Percentiles rank a stretch among this genome's conserved stretches.
Conservation (phyloP, 2,113 vertebrate genomes). For the Ivindomyrus marchei region DNA sequence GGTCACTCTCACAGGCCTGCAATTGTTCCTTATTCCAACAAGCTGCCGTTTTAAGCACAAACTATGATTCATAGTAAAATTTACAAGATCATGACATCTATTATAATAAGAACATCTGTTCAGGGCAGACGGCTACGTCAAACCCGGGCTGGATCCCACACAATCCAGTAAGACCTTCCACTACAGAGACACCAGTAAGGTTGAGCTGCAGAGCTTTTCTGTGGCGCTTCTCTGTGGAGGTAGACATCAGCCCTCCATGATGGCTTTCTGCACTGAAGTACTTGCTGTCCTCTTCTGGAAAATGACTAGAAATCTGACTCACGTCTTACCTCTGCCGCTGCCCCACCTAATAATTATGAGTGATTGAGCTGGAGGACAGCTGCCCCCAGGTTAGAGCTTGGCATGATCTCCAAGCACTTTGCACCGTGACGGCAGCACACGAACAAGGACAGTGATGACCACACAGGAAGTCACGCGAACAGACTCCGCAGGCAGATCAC, state of each 20-base stretch:
- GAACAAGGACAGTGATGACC: not conserved
- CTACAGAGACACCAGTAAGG: not conserved
- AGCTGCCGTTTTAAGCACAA: not conserved
- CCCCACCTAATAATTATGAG: not conserved
- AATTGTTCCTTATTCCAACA: not conserved
- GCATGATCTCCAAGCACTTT: not conserved
- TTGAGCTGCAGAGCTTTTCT: constrained; percentile 19
- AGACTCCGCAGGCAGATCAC: not conserved
- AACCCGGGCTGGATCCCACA: not conserved
- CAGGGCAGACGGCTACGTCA: not conserved
- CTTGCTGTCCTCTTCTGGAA: constrained; percentile 46
- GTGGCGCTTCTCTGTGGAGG: constrained; percentile 26
- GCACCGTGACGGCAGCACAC: not conserved
- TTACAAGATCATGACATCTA: not conserved
- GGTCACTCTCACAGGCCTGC: not conserved
- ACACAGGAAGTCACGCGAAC: not conserved
- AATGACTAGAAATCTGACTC: constrained; percentile 62
- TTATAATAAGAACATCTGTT: not conserved
- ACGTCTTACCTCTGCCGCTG: constrained; percentile 38
- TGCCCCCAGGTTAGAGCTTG: not conserved
- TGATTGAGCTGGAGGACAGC: not conserved
- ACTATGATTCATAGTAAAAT: not conserved
- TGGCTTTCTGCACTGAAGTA: constrained; percentile 34
- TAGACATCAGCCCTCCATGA: not conserved
- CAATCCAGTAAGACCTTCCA: not conserved